These are phyloP conservation scores for Mormyrops boulengeri DNA, from an alignment of 2,797 vertebrate species.

Conservation along the genomic window DNA sequence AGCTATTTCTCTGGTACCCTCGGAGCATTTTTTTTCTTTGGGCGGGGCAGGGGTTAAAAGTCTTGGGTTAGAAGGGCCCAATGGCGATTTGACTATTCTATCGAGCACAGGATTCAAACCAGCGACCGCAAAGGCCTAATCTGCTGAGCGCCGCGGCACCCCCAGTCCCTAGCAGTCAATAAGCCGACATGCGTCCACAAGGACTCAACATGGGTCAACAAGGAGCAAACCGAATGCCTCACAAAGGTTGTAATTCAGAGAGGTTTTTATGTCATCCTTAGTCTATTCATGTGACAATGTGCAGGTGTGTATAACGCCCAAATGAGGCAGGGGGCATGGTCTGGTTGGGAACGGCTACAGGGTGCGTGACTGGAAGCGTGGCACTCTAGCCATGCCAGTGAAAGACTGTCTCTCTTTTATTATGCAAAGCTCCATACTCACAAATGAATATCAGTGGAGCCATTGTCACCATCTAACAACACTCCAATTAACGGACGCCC, in stretches of 20 bases:
- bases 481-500: background rate
- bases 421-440: slow-evolving; percentile 29
- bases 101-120: background rate
- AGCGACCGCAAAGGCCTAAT: background rate
- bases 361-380: background rate
- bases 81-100: background rate
- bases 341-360: background rate
- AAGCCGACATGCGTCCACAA: background rate
- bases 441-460: slow-evolving; percentile 40
- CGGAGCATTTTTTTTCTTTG: background rate
- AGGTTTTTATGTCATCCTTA: background rate
- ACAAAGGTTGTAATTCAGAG: background rate
- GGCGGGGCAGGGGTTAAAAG: background rate
- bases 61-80: background rate
- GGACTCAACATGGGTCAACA: background rate
- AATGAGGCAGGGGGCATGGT: background rate
- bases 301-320: background rate
- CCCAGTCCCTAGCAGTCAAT: background rate
- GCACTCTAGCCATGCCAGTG: background rate
- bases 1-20: background rate
- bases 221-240: background rate
- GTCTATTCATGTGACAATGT: background rate
- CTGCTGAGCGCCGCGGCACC: background rate
- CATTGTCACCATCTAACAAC: background rate
- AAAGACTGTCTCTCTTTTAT: slow-evolving; percentile 43